Conservation (phyloP, 2,113 vertebrate species). For the Pelodiscus sinensis region DNA sequence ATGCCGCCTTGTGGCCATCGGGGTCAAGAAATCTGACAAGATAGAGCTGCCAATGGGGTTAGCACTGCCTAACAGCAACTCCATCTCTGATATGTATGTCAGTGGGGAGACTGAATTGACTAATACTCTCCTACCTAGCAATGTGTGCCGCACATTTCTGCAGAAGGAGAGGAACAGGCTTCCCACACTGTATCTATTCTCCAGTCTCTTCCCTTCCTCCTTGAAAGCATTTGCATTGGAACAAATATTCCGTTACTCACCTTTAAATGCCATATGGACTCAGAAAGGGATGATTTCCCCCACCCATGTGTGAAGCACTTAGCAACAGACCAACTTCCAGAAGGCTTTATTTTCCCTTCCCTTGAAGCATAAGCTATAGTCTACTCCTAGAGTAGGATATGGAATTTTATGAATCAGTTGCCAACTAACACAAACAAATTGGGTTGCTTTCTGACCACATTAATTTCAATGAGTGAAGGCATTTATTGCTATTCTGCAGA, state of each 20-base stretch:
- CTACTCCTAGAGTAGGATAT: neutral
- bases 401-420: neutral
- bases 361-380: accelerated
- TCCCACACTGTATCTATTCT: neutral
- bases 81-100: neutral
- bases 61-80: neutral
- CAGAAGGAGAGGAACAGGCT: neutral
- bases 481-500: neutral
- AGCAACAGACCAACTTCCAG: accelerated
- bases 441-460: neutral
- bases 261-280: neutral
- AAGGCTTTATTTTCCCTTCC: neutral
- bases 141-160: neutral
- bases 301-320: accelerated
- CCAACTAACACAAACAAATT: accelerated
- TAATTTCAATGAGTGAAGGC: neutral
- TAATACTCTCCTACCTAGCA: neutral
- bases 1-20: conserved; percentile 15
- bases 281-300: neutral
- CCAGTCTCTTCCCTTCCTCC: neutral
- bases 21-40: neutral
- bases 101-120: neutral
- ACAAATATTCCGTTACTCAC: neutral
- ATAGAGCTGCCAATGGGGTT: neutral
- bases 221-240: neutral